Evolutionary conservation across 2,888 invertebrate species (phyloP).

Genomic region (Sesia bembeciformis): DNA sequence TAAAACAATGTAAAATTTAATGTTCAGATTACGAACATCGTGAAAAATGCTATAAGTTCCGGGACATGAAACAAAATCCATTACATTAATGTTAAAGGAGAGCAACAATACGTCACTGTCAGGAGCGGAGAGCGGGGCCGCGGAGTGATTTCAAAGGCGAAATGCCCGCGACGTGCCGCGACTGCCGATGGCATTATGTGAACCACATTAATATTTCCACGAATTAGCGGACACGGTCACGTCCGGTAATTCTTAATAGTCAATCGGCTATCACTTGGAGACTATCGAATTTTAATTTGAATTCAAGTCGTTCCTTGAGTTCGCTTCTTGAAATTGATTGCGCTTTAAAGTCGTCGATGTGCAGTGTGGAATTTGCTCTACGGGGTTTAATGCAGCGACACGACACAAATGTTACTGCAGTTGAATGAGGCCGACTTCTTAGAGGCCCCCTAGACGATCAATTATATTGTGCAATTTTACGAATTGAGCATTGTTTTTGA

Average conservation of each 20-base stretch:
- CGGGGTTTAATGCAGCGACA: no score
- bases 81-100: slow-evolving; percentile 68
- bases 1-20: no score
- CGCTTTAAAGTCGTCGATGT: background rate
- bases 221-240: slow-evolving; percentile 46
- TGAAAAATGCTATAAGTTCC: slow-evolving; percentile 58
- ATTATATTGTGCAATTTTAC: no score
- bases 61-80: slow-evolving; percentile 65
- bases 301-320: background rate
- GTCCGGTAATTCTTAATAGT: background rate
- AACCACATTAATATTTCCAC: slow-evolving; percentile 57
- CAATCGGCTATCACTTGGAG: background rate
- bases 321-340: background rate
- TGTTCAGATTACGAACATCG: slow-evolving; percentile 21
- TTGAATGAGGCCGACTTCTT: no score
- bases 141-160: slow-evolving; percentile 68
- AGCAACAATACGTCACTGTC: slow-evolving; percentile 70
- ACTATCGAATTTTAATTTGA: background rate
- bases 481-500: no score
- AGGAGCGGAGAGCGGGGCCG: slow-evolving; percentile 41
- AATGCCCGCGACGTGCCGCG: slow-evolving; percentile 62
- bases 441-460: no score
- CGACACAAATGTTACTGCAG: no score
- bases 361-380: no score
- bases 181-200: slow-evolving; percentile 45